phyloP scores from a whole-genome alignment of 2,888 invertebrate genomes.

The Corbicula japonica region DNA sequence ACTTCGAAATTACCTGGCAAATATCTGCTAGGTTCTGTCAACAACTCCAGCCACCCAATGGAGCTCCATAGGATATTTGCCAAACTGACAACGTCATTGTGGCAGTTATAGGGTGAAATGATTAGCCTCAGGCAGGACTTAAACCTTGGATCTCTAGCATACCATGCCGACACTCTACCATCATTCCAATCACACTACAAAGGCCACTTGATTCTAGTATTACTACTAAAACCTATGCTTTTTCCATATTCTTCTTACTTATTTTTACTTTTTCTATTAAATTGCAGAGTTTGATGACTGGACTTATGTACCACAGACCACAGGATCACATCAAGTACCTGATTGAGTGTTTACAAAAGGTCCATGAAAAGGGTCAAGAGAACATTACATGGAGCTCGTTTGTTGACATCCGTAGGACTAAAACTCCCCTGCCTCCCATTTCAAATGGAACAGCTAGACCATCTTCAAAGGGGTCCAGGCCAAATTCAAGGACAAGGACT shows the following conservation, averaged over 20 bases:
- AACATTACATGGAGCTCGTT: constrained; percentile 85
- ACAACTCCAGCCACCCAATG: no score
- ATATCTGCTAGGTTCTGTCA: no score
- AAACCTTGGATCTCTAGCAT: no score
- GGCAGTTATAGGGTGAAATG: no score
- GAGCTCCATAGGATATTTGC: no score
- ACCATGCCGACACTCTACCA: no score
- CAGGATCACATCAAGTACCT: constrained; percentile 86
- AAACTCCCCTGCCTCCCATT: constrained; percentile 84
- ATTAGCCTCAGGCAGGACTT: no score
- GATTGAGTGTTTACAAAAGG: constrained; percentile 83
- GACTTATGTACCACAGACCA: constrained; percentile 87
- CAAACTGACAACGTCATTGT: no score
- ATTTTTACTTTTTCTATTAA: constrained; percentile 6
- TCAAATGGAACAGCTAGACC: constrained; percentile 74
- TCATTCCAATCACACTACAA: no score
- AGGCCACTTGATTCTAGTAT: no score
- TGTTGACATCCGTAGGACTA: constrained; percentile 82
- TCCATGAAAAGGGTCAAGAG: constrained; percentile 80
- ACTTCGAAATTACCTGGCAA: no score
- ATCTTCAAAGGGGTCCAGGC: constrained; percentile 67
- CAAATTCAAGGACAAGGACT: constrained; percentile 62
- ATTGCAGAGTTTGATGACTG: constrained; percentile 88
- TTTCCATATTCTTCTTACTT: not conserved
- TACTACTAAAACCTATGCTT: not conserved